Evolutionary conservation across 2,113 vertebrate species (phyloP).

Genomic region (Geothlypis trichas): DNA sequence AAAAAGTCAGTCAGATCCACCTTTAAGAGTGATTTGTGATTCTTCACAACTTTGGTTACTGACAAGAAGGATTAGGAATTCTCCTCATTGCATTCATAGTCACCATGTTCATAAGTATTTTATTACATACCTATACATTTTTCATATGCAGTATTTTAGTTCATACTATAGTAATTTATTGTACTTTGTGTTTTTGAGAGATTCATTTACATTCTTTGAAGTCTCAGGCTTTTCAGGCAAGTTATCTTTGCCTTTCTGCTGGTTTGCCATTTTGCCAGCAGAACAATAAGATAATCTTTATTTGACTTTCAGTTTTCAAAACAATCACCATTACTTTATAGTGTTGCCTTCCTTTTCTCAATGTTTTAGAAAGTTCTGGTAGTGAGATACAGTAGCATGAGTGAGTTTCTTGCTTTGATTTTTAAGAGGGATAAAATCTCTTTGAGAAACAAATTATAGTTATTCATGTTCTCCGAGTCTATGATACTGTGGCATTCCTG

Average conservation of each 20-base stretch:
- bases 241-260: background rate
- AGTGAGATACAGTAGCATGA: background rate
- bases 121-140: background rate
- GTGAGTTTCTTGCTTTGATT: background rate
- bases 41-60: accelerated
- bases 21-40: background rate
- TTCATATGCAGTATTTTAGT: background rate
- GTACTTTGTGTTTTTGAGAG: background rate
- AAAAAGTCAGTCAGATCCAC: background rate
- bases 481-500: background rate
- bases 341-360: background rate
- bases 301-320: background rate
- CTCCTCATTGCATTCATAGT: background rate
- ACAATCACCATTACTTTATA: background rate
- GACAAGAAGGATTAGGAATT: background rate
- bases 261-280: background rate
- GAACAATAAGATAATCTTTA: background rate
- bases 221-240: background rate
- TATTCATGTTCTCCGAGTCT: background rate
- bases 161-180: background rate
- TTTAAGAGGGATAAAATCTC: background rate
- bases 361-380: background rate
- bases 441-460: background rate
- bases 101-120: background rate
- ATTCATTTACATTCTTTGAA: background rate